Evolutionary conservation across 2,888 invertebrate species (phyloP), one percentile per base, ranked within the genome.

Genomic region (Liodrosophila aerea): DNA sequence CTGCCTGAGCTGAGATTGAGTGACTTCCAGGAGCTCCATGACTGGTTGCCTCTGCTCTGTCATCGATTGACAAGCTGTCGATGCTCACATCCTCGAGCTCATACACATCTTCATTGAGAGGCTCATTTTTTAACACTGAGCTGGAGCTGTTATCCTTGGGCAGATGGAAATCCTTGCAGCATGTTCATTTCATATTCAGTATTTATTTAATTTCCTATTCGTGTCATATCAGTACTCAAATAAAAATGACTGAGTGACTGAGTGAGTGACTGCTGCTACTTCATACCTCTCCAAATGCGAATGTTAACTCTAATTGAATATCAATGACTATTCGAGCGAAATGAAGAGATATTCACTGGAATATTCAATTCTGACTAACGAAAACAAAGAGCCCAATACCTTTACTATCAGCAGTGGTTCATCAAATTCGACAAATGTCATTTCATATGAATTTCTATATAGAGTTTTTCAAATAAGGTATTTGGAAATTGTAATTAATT

Each of bases 131-230:
- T 30, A n/a, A 16, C 33, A 29, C 22, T 39, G 33, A 49, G 37
- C 45, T 18, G 41, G 34, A 33, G 41, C 8, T 3, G 8, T n/a
- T 7, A 16, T 41, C 22, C 13, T 16, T 43, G 9, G 39, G 13
- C 18, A 39, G 34, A 40, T 37, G 39, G 37, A 4, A 11, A 22
- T 40, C 40, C 33, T 31, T 12, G 4, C n/a, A 13, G 15, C 33
- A 22, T 22, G 29, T 22, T 36, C 15, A 37, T 54, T 56, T 36
- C 34, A 53, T 37, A 40, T 49, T 30, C 41, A 60, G 45, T 57
- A 60, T 58, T 61, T 68, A 76, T 70, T 83, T 71, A 70, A 76
- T 80, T 80, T 76, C 80, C 80, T 63, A 51, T 63, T 66, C 50
- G 44, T 45, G 39, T 7, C 40, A 36, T 30, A 41, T 53, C 16